These are phyloP conservation scores for Drymonia ruficornis DNA, from an alignment of 2,888 invertebrate genomes.

Conservation along the genomic window DNA sequence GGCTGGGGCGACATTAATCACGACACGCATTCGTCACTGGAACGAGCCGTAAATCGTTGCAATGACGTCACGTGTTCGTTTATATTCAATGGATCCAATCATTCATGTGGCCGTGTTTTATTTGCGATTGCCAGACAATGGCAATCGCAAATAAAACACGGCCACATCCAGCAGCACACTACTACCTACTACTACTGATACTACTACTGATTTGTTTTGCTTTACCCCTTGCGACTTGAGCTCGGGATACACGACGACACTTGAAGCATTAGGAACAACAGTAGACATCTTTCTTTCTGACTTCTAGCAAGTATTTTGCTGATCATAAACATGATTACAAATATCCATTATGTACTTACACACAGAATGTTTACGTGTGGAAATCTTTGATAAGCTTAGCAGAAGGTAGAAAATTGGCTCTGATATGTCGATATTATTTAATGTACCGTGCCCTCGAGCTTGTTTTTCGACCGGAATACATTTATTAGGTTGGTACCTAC, in stretches of 20 bases:
- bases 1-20: conserved; percentile 46
- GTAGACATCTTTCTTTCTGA: too few relatives aligned
- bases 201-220: too few relatives aligned
- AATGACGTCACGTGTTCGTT: conserved; percentile 41
- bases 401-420: conserved; percentile 76
- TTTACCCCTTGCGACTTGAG: too few relatives aligned
- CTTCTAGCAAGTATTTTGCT: too few relatives aligned
- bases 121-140: too few relatives aligned
- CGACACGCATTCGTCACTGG: conserved; percentile 46
- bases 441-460: conserved; percentile 69
- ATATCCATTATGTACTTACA: background rate
- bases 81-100: conserved; percentile 35
- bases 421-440: conserved; percentile 80
- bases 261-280: too few relatives aligned
- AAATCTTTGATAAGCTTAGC: conserved; percentile 77
- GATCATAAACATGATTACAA: background rate
- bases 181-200: too few relatives aligned
- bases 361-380: conserved; percentile 67
- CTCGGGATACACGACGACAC: too few relatives aligned
- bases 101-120: conserved; percentile 12
- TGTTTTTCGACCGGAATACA: conserved; percentile 76
- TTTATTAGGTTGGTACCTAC: conserved; percentile 78
- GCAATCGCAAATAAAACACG: too few relatives aligned
- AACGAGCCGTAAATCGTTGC: conserved; percentile 44
- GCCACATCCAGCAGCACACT: too few relatives aligned